phyloP scores from a whole-genome alignment of 2,113 vertebrate species.

The Alethe castanea region DNA sequence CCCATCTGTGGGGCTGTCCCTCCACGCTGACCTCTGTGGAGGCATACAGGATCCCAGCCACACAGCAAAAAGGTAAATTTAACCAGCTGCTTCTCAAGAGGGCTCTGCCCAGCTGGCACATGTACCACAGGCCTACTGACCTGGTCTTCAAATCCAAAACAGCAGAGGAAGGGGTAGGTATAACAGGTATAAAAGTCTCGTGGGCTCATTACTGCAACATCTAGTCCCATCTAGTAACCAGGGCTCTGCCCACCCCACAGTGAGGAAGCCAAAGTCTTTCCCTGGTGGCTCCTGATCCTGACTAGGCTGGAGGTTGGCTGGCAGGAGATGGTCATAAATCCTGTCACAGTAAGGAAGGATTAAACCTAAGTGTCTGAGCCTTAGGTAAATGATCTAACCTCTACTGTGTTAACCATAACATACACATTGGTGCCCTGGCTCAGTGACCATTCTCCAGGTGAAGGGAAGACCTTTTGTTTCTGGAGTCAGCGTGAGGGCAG shows the following conservation, averaged over 20 bases:
- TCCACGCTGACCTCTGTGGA: fast-evolving
- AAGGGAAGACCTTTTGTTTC: not conserved
- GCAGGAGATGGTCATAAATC: not conserved
- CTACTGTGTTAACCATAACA: not conserved
- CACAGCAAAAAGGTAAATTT: not conserved
- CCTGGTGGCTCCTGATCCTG: not conserved
- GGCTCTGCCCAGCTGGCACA: not conserved
- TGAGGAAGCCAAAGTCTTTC: not conserved
- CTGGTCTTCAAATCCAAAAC: not conserved
- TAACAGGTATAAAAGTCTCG: not conserved
- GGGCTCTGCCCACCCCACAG: not conserved
- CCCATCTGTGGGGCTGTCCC: no score
- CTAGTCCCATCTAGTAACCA: not conserved
- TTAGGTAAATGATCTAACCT: not conserved
- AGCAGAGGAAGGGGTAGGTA: not conserved
- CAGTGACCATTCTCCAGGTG: not conserved
- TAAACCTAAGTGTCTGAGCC: not conserved
- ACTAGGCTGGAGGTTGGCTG: not conserved
- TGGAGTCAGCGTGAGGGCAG: fast-evolving
- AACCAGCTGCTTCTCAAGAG: not conserved
- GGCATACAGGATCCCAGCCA: not conserved
- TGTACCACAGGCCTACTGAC: not conserved
- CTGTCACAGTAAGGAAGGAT: not conserved
- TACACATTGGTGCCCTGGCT: not conserved
- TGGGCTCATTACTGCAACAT: not conserved